Evolutionary conservation across 2,797 vertebrate genomes (phyloP), one percentile per base, ranked within the genome.

Genomic region (Chaenodraco wilsoni): DNA sequence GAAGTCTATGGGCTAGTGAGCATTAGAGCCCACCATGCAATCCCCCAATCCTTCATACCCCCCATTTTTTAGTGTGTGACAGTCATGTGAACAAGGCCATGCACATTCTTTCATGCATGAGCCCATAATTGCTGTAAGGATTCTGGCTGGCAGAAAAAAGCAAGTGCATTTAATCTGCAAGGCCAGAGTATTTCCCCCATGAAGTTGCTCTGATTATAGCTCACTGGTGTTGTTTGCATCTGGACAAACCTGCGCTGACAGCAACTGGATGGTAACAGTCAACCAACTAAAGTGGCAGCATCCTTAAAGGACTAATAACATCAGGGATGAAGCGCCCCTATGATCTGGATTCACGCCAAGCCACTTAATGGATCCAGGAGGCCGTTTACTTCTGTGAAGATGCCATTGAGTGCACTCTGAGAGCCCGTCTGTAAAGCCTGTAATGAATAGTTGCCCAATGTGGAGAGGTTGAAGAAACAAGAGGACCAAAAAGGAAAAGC

Each of bases 91-190:
- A 90, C 86, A 87, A 79, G 88, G 85, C 83, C 78, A 81, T 52
- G 85, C 84, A 87, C 91, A 93, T 93, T 93, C 92, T 92, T 94
- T 94, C 89, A 92, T 90, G 88, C 90, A 87, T 92, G 87, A 92
- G 90, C 74, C 82, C 73, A 33, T 84, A 89, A 90, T 87, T 79
- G 82, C 79, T 84, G 73, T 70, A 78, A 80, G 84, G 81, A 84
- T 76, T 87, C 69, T 75, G 90, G 87, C 85, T 72, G 82, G 81
- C 59, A 51, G 68, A 4, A 67, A 62, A 83, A 87, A 85, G 72
- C 68, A 70, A 87, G 61, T 57, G 69, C 72, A 83, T 89, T 88
- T 78, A 65, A 87, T 84, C 79, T 75, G 76, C 50, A 37, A 57
- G 58, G 48, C 21, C 16, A 19, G 44, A 58, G 66, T 65, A 49